A percentile compares a stretch with the other conserved stretches of the same genome.
Conservation (phyloP, 1,140 invertebrate species). For the Ephestia elutella region DNA sequence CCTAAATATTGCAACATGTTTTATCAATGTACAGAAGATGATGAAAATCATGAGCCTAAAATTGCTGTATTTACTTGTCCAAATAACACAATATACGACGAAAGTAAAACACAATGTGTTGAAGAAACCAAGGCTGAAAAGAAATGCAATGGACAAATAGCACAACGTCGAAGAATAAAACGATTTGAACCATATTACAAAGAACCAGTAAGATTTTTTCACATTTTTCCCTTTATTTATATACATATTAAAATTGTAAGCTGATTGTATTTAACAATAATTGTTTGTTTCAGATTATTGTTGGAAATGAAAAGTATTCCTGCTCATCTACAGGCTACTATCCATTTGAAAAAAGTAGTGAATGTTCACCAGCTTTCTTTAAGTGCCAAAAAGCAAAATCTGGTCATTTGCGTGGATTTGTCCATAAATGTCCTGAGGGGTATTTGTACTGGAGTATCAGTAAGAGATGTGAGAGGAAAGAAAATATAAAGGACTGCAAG, state of each 20-base stretch:
- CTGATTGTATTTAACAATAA: not conserved
- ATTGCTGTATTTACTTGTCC: constrained; percentile 84
- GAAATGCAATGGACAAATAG: constrained; percentile 75
- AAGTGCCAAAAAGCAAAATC: constrained; percentile 78
- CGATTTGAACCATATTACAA: constrained; percentile 70
- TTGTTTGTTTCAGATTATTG: constrained; percentile 75
- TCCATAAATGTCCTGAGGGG: constrained; percentile 84
- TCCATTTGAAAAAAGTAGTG: constrained; percentile 77
- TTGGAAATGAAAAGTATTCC: constrained; percentile 70
- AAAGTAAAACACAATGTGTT: constrained; percentile 81
- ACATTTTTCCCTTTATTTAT: constrained; percentile 2
- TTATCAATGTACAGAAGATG: constrained; percentile 84
- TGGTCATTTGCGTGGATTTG: constrained; percentile 78
- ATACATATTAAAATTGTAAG: not conserved
- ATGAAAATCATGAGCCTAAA: constrained; percentile 80
- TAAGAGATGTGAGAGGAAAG: constrained; percentile 80
- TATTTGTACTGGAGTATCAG: constrained; percentile 86
- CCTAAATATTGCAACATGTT: constrained; percentile 89
- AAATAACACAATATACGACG: constrained; percentile 84
- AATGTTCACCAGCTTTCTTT: constrained; percentile 82
- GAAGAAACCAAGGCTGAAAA: constrained; percentile 75
- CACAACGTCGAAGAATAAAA: constrained; percentile 73
- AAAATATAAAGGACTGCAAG: constrained; percentile 77
- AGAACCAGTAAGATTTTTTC: constrained; percentile 74
- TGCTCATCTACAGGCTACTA: constrained; percentile 83